These are phyloP conservation scores for Sprattus sprattus DNA, from an alignment of 2,113 vertebrate species.

Conservation along the genomic window DNA sequence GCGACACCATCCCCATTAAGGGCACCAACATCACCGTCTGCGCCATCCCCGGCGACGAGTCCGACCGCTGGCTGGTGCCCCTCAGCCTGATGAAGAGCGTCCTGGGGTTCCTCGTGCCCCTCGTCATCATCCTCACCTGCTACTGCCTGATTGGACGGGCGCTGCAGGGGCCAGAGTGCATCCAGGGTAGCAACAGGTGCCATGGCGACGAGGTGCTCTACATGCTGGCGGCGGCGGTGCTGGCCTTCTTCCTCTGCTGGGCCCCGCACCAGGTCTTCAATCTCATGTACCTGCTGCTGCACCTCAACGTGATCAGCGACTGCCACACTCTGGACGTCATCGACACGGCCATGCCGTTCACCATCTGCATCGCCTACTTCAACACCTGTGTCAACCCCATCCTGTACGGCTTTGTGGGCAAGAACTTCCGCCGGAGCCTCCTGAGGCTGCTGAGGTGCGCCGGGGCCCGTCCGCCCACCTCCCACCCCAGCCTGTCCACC, in stretches of 20 bases:
- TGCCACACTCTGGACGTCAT: constrained; percentile 84
- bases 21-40: constrained; percentile 81
- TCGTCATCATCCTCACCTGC: constrained; percentile 89
- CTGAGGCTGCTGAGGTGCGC: constrained; percentile 37
- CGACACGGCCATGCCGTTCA: constrained; percentile 94
- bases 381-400: constrained; percentile 96
- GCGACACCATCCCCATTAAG: constrained; percentile 73
- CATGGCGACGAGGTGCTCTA: constrained; percentile 90
- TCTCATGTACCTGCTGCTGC: constrained; percentile 84
- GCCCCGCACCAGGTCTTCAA: constrained; percentile 92
- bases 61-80: constrained; percentile 72
- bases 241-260: constrained; percentile 97
- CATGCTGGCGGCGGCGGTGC: constrained; percentile 90
- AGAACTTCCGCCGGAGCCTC: constrained; percentile 74
- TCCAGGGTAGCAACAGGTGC: constrained; percentile 81
- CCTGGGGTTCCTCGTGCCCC: constrained; percentile 89
- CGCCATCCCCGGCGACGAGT: constrained; percentile 67
- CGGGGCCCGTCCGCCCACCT: background rate
- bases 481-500: constrained; percentile 38
- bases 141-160: constrained; percentile 90
- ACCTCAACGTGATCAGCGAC: constrained; percentile 66
- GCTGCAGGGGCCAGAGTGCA: constrained; percentile 69
- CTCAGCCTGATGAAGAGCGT: constrained; percentile 86
- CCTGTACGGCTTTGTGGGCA: constrained; percentile 91
- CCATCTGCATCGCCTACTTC: constrained; percentile 92